Evolutionary conservation across 1,140 invertebrate genomes (phyloP).

Genomic region (Nomia melanderi): DNA sequence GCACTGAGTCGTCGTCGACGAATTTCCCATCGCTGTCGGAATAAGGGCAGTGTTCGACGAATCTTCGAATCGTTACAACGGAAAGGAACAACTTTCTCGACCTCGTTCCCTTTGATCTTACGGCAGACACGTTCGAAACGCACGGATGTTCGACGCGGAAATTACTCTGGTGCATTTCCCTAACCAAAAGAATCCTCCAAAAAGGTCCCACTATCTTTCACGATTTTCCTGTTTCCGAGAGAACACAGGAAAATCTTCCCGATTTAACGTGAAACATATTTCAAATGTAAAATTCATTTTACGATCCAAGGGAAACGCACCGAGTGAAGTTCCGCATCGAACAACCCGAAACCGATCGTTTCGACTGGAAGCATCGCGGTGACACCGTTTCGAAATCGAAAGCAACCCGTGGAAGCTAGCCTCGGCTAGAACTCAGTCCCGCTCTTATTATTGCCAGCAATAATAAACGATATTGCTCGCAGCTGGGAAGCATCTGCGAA

Average conservation of each 20-base stretch:
- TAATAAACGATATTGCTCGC: constrained; percentile 45
- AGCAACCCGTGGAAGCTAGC: neutral
- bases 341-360: no score
- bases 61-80: neutral
- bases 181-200: no score
- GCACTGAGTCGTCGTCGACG: neutral
- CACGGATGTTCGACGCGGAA: no score
- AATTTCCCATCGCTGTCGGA: neutral
- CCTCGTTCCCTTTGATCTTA: neutral
- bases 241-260: no score
- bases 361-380: neutral
- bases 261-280: no score
- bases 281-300: no score
- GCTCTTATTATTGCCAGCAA: constrained; percentile 41
- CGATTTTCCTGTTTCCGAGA: no score
- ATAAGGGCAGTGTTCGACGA: neutral
- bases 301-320: no score
- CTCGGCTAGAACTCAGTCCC: neutral
- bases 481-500: neutral
- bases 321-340: no score
- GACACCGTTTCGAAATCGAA: neutral
- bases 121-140: neutral
- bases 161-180: no score
- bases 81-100: neutral
- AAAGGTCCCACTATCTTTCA: no score